Evolutionary conservation across 1,140 invertebrate species (phyloP).

Genomic region (Apis dorsata): DNA sequence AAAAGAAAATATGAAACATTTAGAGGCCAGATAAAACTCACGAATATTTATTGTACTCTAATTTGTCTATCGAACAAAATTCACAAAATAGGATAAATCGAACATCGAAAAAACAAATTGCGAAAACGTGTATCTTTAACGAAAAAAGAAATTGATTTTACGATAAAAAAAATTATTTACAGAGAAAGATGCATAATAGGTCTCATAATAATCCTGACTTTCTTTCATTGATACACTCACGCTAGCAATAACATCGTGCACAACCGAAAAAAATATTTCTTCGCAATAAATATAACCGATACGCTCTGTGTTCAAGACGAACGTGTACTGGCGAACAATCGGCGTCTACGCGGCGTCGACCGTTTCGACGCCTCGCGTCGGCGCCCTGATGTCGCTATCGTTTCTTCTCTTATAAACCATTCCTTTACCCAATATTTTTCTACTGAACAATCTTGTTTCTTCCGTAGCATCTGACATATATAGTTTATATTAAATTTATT

Average conservation of each 20-base stretch:
- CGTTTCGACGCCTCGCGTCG: constrained; percentile 59
- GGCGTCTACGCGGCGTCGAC: constrained; percentile 47
- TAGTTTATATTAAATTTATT: background rate
- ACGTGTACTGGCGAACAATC: constrained; percentile 57
- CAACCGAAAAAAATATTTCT: constrained; percentile 2
- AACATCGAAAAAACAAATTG: background rate
- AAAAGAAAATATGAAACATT: background rate
- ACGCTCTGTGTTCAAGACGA: constrained; percentile 57
- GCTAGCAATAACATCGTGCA: constrained; percentile 49
- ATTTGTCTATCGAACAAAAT: background rate
- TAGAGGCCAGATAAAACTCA: background rate
- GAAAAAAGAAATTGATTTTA: background rate
- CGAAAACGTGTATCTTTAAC: background rate
- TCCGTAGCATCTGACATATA: background rate
- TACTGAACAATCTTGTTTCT: background rate
- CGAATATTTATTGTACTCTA: background rate
- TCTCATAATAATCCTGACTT: constrained; percentile 48
- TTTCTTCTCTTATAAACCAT: constrained; percentile 2
- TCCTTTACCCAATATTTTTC: background rate
- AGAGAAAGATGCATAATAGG: constrained; percentile 6
- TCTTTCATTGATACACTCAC: constrained; percentile 35
- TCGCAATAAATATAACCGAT: constrained; percentile 28
- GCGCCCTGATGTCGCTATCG: constrained; percentile 48
- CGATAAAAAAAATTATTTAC: constrained; percentile 11
- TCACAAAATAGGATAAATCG: no score